Evolutionary conservation across 2,888 invertebrate species (phyloP), one percentile per base, ranked within the genome.

Genomic region (Ophioninae sp.): DNA sequence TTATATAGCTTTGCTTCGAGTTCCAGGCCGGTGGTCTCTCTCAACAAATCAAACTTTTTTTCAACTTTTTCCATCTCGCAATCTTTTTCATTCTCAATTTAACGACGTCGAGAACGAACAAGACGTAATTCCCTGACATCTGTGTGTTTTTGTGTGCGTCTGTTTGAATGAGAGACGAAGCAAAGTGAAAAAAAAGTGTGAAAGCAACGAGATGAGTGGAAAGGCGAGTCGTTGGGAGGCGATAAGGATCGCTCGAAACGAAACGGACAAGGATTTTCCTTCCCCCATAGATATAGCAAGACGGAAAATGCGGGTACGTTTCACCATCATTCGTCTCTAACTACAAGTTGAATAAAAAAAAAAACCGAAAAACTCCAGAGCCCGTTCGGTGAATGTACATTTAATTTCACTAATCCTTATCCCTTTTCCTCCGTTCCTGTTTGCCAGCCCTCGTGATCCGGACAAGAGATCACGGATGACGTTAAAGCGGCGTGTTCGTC

Each of bases 381-480:
- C 74, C n/a, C 72, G 65, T 81, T 67, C 44, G 51, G 67, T 68
- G 72, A 81, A 84, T 82, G 71, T 65, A 71, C 81, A 84, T 78
- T 81, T 81, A 84, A 84, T 84, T 84, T 81, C 71, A 79, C 78
- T 81, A 81, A 81, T 84, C 84, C 78, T 78, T 75, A 78, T 75
- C 79, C 10, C 59, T 59, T 23, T 76, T 41, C 59, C 59, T 65
- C 72, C 37, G 10, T 67, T 69, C 51, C 59, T 10, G 51, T 65
- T 20, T 6, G 13, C 10, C 17, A 64, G 17, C 10, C 20, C 58
- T 67, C n/a, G 39, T 30, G 63, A 51, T 51, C 61, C 63, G 64
- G 22, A 63, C 72, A 41, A 72, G 72, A 65, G 58, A 72, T 72
- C 64, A 44, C 76, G 64, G 72, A 37, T 61, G 68, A 78, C 81